These are phyloP conservation scores for Steatornis caripensis DNA, from an alignment of 2,113 vertebrate species.

Conservation along the genomic window DNA sequence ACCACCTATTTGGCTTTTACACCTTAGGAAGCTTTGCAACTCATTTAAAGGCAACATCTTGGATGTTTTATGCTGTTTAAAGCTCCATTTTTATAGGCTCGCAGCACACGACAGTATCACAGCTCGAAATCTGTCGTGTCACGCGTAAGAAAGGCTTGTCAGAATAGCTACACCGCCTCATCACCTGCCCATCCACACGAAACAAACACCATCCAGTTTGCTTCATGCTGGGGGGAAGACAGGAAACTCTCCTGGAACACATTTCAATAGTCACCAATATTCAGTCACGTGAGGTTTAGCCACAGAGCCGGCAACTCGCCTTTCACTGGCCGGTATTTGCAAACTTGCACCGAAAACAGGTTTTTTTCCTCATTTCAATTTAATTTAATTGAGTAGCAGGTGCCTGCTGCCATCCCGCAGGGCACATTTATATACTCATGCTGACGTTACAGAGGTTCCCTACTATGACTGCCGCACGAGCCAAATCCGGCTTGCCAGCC, in stretches of 20 bases:
- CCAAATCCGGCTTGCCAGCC: neutral
- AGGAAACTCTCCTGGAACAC: neutral
- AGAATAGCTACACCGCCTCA: neutral
- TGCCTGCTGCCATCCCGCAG: neutral
- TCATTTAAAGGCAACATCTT: neutral
- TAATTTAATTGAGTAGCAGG: conserved; percentile 22
- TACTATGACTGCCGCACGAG: neutral
- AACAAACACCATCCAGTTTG: neutral
- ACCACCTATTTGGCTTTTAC: neutral
- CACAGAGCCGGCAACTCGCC: fast-evolving
- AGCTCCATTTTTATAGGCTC: neutral
- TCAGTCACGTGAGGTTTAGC: neutral
- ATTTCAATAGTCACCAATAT: neutral
- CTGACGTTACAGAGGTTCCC: neutral
- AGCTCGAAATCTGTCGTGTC: neutral
- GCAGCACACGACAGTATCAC: neutral
- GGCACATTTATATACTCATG: neutral
- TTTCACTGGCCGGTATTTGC: neutral
- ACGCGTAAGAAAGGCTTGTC: fast-evolving
- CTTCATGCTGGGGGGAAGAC: neutral
- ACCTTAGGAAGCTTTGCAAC: neutral
- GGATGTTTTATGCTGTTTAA: neutral
- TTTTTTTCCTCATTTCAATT: neutral
- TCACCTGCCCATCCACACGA: neutral
- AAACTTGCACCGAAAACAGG: neutral